Evolutionary conservation across 1,140 invertebrate genomes (phyloP), one percentile per base, ranked within the genome.

Genomic region (Drosophila pectinifera): DNA sequence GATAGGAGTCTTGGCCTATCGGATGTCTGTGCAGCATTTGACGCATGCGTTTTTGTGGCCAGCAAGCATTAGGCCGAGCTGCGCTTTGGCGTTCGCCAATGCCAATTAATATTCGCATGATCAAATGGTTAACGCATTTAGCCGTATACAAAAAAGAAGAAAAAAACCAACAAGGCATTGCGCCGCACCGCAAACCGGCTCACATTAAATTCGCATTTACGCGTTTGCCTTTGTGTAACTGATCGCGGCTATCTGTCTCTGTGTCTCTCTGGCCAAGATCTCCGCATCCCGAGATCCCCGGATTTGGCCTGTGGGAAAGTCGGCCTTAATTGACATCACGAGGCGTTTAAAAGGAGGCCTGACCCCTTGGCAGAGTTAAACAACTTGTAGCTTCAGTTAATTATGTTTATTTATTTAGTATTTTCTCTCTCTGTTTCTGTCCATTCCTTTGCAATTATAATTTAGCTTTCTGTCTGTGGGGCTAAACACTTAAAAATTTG

Each of bases 81-180:
- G 81, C 73, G 78, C 81, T 78, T 74, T 73, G 84, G 68, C 83
- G 84, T 89, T 88, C 73, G 73, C 61, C 72, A 75, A 56, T 58
- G 84, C 84, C 84, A 89, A 89, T 89, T 89, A 89, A 89, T 89
- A 89, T 89, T 89, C 84, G 84, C 86, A 84, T 89, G 84, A 89
- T 89, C 84, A 89, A 89, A 89, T 89, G 84, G 73, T 89, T 89
- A 89, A 89, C 84, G 84, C 84, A 89, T 89, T 89, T 89, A 90
- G 84, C 84, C 84, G 79, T 89, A 88, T 72, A 31, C 7, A 31
- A 31, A 10, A 31, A 1, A 28, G 2, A 31, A 31, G 10, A 10
- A 89, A 73, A 80, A 85, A 88, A 78, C 84, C 84, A 89, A 89
- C 84, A 89, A 84, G 78, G 73, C 67, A 51, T 53, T 53, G 22